These are phyloP conservation scores for Podotricha telesiphe DNA, from an alignment of 2,888 invertebrate genomes.

Conservation along the genomic window DNA sequence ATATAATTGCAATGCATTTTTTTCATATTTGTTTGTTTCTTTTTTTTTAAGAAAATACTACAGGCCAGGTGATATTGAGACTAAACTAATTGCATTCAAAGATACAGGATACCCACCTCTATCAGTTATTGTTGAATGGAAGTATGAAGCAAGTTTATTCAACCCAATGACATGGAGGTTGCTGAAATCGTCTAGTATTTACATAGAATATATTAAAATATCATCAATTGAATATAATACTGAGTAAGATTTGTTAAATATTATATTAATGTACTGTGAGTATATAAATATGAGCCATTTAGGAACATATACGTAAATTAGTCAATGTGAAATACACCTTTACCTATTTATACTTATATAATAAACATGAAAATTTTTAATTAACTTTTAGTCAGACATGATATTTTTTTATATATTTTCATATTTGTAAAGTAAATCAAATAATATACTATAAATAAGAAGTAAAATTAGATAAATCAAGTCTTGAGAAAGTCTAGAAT, in stretches of 20 bases:
- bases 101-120: constrained; percentile 86
- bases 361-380: too few species aligned
- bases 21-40: neutral
- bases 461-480: too few species aligned
- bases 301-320: too few species aligned
- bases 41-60: constrained; percentile 80
- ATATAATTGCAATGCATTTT: too few species aligned
- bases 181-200: constrained; percentile 88
- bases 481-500: too few species aligned
- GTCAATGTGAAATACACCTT: too few species aligned
- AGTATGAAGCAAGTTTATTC: constrained; percentile 89
- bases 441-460: too few species aligned
- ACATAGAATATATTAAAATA: constrained; percentile 87
- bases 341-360: too few species aligned
- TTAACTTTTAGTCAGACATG: too few species aligned
- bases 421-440: too few species aligned
- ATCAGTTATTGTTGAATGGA: constrained; percentile 89
- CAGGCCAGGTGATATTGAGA: constrained; percentile 88
- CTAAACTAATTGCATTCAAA: constrained; percentile 86
- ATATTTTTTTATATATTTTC: too few species aligned
- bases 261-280: neutral
- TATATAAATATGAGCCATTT: too few species aligned
- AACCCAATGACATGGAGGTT: constrained; percentile 94
- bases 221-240: constrained; percentile 88
- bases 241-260: constrained; percentile 74